Base-by-base conservation (phyloP, 2,797 vertebrate species). In the Pseudochaenichthys georgianus region DNA sequence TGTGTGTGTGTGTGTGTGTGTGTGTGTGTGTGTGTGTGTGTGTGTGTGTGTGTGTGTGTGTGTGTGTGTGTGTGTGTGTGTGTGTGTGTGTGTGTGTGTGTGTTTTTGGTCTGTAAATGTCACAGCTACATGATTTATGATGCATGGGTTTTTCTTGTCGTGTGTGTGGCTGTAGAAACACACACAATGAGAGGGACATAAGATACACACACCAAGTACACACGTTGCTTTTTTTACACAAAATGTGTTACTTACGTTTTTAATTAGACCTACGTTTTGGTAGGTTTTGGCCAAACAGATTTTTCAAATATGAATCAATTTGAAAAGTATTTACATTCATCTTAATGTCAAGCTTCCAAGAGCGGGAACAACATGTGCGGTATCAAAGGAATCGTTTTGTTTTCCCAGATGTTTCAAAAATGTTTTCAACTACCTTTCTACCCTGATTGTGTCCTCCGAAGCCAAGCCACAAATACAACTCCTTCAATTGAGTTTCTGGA, bases 31-130 rank as follows among this genome's bases (percentile, higher is more conserved):
- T 21, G 21, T 21, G 21, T 21, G 21, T 21, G 21, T 21, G n/a
- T n/a, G n/a, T n/a, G n/a, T n/a, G n/a, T n/a, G n/a, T n/a, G n/a
- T n/a, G n/a, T n/a, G n/a, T n/a, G n/a, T n/a, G n/a, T n/a, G n/a
- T n/a, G n/a, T n/a, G n/a, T n/a, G n/a, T n/a, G n/a, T n/a, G n/a
- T n/a, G n/a, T n/a, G n/a, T n/a, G n/a, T n/a, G n/a, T n/a, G n/a
- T n/a, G n/a, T n/a, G n/a, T n/a, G 21, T 21, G 21, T 21, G 21
- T 21, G 21, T 21, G 21, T 21, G 83, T 70, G 70, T 85, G 88
- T 84, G 78, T 85, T 85, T 64, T 83, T 64, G 84, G 73, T 82
- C 75, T 81, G 72, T 90, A 86, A 88, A 89, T 85, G 80, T 88
- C 78, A 81, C 70, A 69, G 51, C 74, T 54, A 71, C 57, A 87